Evolutionary conservation across 2,888 invertebrate genomes (phyloP).

Genomic region (Pristionchus japonicus): DNA sequence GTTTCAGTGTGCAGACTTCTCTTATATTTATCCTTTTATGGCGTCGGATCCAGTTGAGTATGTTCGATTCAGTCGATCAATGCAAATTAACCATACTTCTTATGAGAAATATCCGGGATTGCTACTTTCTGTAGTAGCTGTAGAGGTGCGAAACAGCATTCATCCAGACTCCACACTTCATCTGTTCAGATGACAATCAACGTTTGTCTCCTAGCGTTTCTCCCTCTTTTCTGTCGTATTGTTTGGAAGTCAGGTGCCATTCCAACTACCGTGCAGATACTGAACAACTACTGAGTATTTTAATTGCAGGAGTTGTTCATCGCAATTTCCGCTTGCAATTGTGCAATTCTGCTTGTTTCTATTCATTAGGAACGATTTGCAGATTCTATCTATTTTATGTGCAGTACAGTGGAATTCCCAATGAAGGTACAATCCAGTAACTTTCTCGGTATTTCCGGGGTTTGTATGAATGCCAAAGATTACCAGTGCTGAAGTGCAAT

Average conservation of each 20-base stretch:
- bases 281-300: neutral
- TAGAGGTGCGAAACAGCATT: neutral
- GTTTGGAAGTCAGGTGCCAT: neutral
- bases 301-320: neutral
- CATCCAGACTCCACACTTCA: neutral
- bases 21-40: neutral
- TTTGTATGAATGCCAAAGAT: neutral
- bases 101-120: neutral
- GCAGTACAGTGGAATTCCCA: neutral
- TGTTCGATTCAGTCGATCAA: neutral
- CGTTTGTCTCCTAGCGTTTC: neutral
- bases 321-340: neutral
- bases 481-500: neutral
- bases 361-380: neutral
- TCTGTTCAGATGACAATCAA: neutral
- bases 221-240: slow-evolving; percentile 8
- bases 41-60: neutral
- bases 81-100: neutral
- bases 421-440: neutral
- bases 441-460: neutral
- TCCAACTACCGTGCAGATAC: too few species aligned
- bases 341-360: neutral
- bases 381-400: slow-evolving; percentile 9
- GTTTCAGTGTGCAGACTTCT: neutral
- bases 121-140: neutral